These are phyloP conservation scores for Caenorhabditis sp. DNA, from an alignment of 2,888 invertebrate species.

Conservation along the genomic window DNA sequence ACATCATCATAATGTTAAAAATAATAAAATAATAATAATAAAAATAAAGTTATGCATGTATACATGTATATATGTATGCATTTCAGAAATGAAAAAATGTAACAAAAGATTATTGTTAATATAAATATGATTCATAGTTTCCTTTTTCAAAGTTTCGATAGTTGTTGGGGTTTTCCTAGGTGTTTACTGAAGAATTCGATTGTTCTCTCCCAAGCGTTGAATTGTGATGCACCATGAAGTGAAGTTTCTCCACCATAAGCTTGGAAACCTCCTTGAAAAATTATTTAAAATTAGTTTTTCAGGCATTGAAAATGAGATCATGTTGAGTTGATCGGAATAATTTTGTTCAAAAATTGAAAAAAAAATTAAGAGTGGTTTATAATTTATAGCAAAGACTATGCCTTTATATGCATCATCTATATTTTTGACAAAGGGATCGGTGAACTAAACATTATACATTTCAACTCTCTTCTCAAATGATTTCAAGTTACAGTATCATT, in stretches of 20 bases:
- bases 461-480: no score
- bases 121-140: constrained; percentile 29
- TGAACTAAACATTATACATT: no score
- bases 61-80: not conserved
- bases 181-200: constrained; percentile 30
- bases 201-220: constrained; percentile 31
- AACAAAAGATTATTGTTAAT: not conserved
- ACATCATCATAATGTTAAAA: not conserved
- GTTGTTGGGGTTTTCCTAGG: constrained; percentile 27
- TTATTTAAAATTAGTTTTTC: no score
- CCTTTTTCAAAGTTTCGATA: constrained; percentile 22
- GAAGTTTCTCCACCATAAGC: constrained; percentile 33
- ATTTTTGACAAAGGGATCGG: no score
- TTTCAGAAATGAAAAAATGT: not conserved
- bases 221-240: constrained; percentile 31
- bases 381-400: no score
- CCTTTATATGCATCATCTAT: no score
- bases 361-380: no score
- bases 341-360: no score
- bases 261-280: constrained; percentile 26
- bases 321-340: no score
- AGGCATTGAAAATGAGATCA: no score
- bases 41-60: not conserved
- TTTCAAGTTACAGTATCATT: no score
- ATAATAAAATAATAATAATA: not conserved